phyloP scores from a whole-genome alignment of 1,140 invertebrate species.

The Cotesia typhae region DNA sequence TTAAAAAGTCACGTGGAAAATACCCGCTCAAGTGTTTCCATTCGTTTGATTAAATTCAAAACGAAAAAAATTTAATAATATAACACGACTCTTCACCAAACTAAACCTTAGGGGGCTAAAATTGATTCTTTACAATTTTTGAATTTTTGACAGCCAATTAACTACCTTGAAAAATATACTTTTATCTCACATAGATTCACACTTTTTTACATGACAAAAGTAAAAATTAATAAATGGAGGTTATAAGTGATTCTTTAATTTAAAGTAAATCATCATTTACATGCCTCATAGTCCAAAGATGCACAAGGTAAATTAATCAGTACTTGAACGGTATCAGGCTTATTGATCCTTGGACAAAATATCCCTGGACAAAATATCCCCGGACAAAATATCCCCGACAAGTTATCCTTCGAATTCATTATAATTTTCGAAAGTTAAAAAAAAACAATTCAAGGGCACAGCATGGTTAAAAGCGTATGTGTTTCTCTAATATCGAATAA shows the following conservation, averaged over 20 bases:
- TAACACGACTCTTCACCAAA: not conserved
- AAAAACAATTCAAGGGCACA: too few relatives aligned
- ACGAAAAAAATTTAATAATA: conserved; percentile 3
- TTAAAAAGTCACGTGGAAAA: conserved; percentile 27
- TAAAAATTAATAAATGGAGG: not conserved
- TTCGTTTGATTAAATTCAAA: conserved; percentile 9
- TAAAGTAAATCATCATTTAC: too few relatives aligned
- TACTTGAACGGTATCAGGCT: not conserved
- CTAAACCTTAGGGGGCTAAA: not conserved
- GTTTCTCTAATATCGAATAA: too few relatives aligned
- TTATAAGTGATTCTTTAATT: too few relatives aligned
- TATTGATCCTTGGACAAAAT: too few relatives aligned
- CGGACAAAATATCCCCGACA: too few relatives aligned
- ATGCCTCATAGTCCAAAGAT: too few relatives aligned
- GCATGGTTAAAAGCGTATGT: too few relatives aligned
- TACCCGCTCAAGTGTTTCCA: conserved; percentile 10
- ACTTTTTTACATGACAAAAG: not conserved
- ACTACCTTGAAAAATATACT: conserved; percentile 22
- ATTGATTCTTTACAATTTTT: conserved; percentile 9
- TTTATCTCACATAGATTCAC: not conserved
- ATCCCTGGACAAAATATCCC: too few relatives aligned
- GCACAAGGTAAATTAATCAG: not conserved
- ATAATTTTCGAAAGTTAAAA: too few relatives aligned
- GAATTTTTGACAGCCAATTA: conserved; percentile 27
- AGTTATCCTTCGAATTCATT: too few relatives aligned